These are phyloP conservation scores for Axea sp. DNA, from an alignment of 2,888 invertebrate genomes.

Conservation along the genomic window DNA sequence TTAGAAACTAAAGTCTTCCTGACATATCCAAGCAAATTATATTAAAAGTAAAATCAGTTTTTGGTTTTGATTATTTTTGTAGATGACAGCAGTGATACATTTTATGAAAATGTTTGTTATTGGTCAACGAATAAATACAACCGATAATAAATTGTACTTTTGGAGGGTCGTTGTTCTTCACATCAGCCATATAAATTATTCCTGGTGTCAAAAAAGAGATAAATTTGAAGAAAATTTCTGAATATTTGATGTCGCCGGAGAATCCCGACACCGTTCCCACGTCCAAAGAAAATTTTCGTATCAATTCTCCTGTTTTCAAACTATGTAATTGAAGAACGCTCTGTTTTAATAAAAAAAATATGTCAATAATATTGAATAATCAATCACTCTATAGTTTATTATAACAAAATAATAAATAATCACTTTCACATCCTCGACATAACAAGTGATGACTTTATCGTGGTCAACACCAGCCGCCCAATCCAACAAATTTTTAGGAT, in stretches of 20 bases:
- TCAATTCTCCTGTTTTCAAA: slow-evolving; percentile 85
- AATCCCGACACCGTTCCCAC: slow-evolving; percentile 93
- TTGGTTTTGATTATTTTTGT: no score
- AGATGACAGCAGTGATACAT: no score
- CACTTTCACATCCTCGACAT: slow-evolving; percentile 97
- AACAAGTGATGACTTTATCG: slow-evolving; percentile 92
- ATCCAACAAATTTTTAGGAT: slow-evolving; percentile 92
- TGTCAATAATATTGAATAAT: no score
- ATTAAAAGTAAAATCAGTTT: no score
- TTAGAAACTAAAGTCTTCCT: no score
- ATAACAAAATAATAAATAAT: no score
- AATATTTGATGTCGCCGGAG: slow-evolving; percentile 90
- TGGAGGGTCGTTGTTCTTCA: slow-evolving; percentile 82
- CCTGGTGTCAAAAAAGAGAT: slow-evolving; percentile 95
- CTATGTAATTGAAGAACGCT: slow-evolving; percentile 91
- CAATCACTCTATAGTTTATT: no score
- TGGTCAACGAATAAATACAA: no score
- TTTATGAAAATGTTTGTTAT: no score
- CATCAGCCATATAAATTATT: slow-evolving; percentile 92
- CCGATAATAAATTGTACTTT: no score
- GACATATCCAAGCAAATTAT: no score
- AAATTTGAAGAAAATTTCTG: slow-evolving; percentile 96
- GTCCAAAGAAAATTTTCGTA: slow-evolving; percentile 88
- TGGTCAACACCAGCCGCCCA: slow-evolving; percentile 92
- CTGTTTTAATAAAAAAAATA: slow-evolving; percentile 79